These are phyloP conservation scores for Paracanthobrama guichenoti DNA, from an alignment of 2,113 vertebrate species.

Conservation along the genomic window DNA sequence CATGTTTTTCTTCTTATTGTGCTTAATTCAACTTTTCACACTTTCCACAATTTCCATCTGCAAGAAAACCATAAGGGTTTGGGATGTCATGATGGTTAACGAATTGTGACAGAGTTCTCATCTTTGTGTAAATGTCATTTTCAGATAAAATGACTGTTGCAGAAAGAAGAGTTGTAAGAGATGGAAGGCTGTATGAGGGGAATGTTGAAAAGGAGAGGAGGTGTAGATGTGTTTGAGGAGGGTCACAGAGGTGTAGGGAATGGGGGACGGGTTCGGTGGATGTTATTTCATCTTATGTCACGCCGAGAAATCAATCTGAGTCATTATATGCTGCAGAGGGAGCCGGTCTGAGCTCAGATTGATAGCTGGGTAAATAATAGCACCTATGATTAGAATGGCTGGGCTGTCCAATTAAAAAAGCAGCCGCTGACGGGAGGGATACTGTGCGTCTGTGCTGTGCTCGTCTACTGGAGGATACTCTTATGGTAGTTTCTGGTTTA, in stretches of 20 bases:
- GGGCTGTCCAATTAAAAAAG: constrained; percentile 45
- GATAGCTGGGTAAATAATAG: constrained; percentile 54
- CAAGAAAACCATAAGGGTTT: not conserved
- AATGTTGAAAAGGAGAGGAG: not conserved
- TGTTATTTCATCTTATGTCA: constrained; percentile 54
- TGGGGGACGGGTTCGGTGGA: not conserved
- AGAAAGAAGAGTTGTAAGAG: not conserved
- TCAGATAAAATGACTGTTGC: not conserved
- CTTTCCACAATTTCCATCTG: not conserved
- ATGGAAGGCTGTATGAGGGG: not conserved
- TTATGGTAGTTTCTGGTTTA: not conserved
- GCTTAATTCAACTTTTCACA: not conserved
- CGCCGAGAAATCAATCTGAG: constrained; percentile 66
- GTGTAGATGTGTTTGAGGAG: not conserved
- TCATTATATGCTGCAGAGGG: constrained; percentile 54
- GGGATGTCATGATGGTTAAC: not conserved
- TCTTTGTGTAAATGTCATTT: not conserved
- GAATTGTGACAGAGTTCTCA: not conserved
- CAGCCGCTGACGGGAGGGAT: not conserved
- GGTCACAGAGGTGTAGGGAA: constrained; percentile 1
- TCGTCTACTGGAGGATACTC: constrained; percentile 10
- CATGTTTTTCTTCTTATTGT: not conserved
- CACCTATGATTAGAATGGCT: constrained; percentile 51
- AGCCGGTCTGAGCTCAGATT: constrained; percentile 33
- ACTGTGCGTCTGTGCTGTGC: constrained; percentile 9